A percentile compares a stretch with the other conserved stretches of the same genome.
Conservation (phyloP, 2,797 vertebrate species). For the Cryptoblepharus egeriae region DNA sequence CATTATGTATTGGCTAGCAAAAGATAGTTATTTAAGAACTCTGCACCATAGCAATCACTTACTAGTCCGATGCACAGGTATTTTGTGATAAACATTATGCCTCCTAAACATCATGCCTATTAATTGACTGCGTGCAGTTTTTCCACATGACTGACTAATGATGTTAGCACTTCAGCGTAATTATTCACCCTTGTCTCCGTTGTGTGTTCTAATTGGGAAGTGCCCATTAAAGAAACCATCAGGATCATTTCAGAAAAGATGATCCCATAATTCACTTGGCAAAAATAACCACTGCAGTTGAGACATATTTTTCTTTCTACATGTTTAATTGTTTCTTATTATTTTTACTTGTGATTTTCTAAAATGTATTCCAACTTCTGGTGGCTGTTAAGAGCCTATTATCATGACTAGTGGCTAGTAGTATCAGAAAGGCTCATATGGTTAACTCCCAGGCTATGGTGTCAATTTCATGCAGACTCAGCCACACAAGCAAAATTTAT, state of each 20-base stretch:
- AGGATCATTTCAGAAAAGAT: neutral
- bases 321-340: neutral
- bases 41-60: neutral
- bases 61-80: slow-evolving; percentile 4
- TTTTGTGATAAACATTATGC: neutral
- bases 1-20: neutral
- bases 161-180: neutral
- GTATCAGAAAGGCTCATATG: no score
- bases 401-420: no score
- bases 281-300: neutral
- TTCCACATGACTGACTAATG: neutral
- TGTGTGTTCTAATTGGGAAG: neutral
- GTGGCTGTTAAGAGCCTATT: neutral
- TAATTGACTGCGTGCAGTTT: neutral
- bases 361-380: neutral
- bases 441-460: neutral
- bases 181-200: neutral
- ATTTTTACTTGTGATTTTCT: neutral
- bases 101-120: neutral
- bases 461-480: neutral
- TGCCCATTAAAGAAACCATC: neutral
- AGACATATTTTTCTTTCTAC: neutral
- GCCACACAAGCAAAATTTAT: neutral
- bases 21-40: neutral
- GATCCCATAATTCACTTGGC: neutral